Conservation (phyloP, 1,140 invertebrate species). For the Heliothis virescens region DNA sequence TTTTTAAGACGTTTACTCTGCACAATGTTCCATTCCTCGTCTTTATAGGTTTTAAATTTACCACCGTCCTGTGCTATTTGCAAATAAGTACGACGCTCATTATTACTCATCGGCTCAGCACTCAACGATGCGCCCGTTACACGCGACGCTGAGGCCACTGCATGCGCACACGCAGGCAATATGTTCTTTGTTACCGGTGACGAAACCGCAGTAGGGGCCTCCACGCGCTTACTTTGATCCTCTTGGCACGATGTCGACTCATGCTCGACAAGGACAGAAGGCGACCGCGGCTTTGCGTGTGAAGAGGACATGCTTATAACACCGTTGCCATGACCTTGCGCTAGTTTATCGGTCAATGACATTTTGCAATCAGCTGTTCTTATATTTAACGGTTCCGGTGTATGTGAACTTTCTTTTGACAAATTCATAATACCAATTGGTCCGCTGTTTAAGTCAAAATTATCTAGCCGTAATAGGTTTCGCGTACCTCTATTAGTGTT, state of each 20-base stretch:
- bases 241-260: not conserved
- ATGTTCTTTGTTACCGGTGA: not conserved
- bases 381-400: not conserved
- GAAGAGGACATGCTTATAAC: not conserved
- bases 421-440: conserved; percentile 7
- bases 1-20: too few relatives aligned
- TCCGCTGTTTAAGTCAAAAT: conserved; percentile 1
- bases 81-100: not conserved
- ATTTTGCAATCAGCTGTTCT: not conserved
- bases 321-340: not conserved
- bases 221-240: not conserved
- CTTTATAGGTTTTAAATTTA: conserved; percentile 1
- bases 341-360: not conserved
- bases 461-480: conserved; percentile 2
- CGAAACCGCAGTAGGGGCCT: not conserved
- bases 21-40: not conserved
- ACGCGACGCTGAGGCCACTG: not conserved
- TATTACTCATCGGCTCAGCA: not conserved
- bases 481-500: not conserved
- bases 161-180: not conserved
- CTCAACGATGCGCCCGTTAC: not conserved
- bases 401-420: not conserved
- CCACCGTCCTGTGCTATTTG: conserved; percentile 10
- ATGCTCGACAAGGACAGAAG: not conserved
- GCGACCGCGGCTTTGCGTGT: not conserved